These are phyloP conservation scores for Xestia xanthographa DNA, from an alignment of 2,888 invertebrate species.

Conservation along the genomic window DNA sequence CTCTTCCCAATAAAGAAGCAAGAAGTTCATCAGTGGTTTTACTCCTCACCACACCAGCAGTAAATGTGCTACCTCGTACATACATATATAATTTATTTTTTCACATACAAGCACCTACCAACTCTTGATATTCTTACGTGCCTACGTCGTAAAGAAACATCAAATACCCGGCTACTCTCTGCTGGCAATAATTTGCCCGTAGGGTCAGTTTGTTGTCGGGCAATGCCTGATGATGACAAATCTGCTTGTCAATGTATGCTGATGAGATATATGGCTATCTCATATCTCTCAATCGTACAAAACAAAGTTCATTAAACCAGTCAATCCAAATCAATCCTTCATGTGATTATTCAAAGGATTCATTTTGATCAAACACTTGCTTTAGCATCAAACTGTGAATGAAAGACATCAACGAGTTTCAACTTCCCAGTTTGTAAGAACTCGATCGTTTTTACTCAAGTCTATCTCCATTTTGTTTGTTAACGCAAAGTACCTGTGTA, in stretches of 20 bases:
- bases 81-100: neutral
- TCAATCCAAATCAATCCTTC: no score
- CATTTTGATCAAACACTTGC: neutral
- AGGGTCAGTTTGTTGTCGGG: neutral
- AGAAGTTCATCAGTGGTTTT: no score
- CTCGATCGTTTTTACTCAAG: neutral
- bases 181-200: neutral
- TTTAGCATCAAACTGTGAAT: neutral
- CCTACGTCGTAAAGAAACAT: neutral
- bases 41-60: no score
- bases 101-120: no score
- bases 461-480: neutral
- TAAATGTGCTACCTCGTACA: no score
- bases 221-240: constrained; percentile 1
- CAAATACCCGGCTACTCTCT: neutral
- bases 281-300: neutral
- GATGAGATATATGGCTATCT: neutral
- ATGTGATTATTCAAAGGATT: neutral
- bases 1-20: no score
- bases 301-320: neutral
- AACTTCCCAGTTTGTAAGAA: neutral
- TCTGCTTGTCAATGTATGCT: neutral
- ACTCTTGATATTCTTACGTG: neutral
- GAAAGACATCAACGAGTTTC: neutral
- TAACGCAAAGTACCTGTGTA: neutral